Conservation (phyloP, 2,797 vertebrate species). For the Pogonophryne albipinna region DNA sequence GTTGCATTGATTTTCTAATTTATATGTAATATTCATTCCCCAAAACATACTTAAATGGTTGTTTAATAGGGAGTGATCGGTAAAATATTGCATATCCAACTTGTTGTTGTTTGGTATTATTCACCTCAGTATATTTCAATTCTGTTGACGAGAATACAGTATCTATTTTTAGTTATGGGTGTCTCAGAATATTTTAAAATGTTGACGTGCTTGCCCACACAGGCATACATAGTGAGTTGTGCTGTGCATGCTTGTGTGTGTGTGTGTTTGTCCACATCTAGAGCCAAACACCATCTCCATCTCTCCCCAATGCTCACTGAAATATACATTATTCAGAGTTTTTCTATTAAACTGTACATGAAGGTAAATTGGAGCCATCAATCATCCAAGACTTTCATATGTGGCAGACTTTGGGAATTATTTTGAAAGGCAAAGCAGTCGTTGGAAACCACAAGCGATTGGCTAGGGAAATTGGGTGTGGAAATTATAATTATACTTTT, state of each 20-base stretch:
- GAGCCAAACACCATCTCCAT: constrained; percentile 25
- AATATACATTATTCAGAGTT: constrained; percentile 83
- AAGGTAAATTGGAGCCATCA: constrained; percentile 84
- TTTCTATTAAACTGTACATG: constrained; percentile 81
- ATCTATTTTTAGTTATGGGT: constrained; percentile 26
- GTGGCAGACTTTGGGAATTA: constrained; percentile 70
- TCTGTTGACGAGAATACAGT: constrained; percentile 3
- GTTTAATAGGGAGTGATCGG: background rate
- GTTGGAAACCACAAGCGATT: constrained; percentile 68
- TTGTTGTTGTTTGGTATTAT: background rate
- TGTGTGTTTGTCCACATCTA: constrained; percentile 29
- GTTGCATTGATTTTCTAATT: background rate
- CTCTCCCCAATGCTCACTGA: constrained; percentile 60
- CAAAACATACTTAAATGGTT: background rate
- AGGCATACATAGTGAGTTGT: constrained; percentile 1
- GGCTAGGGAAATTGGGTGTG: constrained; percentile 76
- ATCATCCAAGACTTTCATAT: constrained; percentile 76
- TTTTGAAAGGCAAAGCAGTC: constrained; percentile 71
- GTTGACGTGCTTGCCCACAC: background rate
- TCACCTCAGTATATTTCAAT: constrained; percentile 9
- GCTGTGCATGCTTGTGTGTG: background rate
- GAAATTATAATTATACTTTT: constrained; percentile 78
- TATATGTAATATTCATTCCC: background rate
- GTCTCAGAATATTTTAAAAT: constrained; percentile 31
- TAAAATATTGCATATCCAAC: background rate